Conservation (phyloP, 2,113 vertebrate genomes). For the Bucco capensis region DNA sequence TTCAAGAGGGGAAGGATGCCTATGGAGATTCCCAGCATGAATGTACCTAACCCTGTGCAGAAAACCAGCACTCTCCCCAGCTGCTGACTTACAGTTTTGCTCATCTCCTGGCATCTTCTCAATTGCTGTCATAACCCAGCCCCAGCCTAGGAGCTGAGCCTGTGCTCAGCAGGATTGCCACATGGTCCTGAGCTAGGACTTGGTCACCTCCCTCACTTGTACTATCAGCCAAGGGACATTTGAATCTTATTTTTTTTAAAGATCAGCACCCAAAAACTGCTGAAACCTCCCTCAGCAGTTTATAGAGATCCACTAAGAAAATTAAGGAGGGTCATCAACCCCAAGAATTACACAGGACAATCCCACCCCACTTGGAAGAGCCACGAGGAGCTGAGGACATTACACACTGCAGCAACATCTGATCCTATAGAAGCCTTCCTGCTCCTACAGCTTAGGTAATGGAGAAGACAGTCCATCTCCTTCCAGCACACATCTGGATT, state of each 20-base stretch:
- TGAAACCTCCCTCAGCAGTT: not conserved
- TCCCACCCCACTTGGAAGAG: not conserved
- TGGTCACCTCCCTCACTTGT: not conserved
- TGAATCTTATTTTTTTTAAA: not conserved
- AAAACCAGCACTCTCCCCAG: not conserved
- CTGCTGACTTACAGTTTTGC: not conserved
- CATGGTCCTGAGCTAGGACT: not conserved
- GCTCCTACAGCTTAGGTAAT: not conserved
- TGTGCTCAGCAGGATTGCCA: not conserved
- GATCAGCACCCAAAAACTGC: not conserved
- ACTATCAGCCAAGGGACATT: not conserved
- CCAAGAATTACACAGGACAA: not conserved
- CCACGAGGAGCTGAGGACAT: rapidly evolving
- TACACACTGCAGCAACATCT: rapidly evolving
- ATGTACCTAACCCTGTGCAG: not conserved
- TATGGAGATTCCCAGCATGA: not conserved
- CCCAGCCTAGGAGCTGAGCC: not conserved
- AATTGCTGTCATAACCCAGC: not conserved
- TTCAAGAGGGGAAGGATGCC: not conserved
- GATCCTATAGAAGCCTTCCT: not conserved
- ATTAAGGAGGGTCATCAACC: not conserved
- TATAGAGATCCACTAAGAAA: not conserved
- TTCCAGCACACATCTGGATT: not conserved
- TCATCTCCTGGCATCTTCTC: not conserved
- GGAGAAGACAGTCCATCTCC: not conserved